phyloP scores from a whole-genome alignment of 2,113 vertebrate species.

The Passer montanus region DNA sequence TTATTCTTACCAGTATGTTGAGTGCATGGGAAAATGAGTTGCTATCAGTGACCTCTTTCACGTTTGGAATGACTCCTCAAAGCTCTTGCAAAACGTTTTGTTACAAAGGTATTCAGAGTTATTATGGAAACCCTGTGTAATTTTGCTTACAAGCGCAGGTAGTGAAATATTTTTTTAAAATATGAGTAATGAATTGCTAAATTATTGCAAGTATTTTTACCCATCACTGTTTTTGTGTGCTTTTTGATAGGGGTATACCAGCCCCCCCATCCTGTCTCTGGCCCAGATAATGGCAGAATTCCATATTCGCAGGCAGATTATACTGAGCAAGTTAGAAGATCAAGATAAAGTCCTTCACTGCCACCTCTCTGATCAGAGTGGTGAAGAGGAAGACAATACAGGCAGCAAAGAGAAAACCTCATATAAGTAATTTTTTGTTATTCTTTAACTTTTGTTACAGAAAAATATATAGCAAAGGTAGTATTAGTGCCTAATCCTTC shows the following conservation, averaged over 20 bases:
- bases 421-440: conserved; percentile 68
- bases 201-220: background rate
- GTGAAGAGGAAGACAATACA: conserved; percentile 62
- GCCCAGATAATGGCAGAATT: conserved; percentile 85
- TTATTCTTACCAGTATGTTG: background rate
- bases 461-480: background rate
- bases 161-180: background rate
- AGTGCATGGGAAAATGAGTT: background rate
- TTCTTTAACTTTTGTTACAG: background rate
- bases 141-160: background rate
- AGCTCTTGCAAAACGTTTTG: background rate
- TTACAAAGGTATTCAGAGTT: background rate
- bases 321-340: conserved; percentile 83
- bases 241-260: conserved; percentile 79
- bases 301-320: conserved; percentile 80
- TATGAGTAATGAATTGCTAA: background rate
- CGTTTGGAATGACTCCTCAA: background rate
- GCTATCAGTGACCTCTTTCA: background rate
- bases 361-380: conserved; percentile 72
- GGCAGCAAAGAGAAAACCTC: conserved; percentile 53
- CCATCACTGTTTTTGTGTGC: background rate
- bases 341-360: conserved; percentile 83
- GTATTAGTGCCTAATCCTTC: background rate
- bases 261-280: conserved; percentile 75
- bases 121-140: background rate